Evolutionary conservation across 2,797 vertebrate genomes (phyloP).

Genomic region (Siniperca scherzeri): DNA sequence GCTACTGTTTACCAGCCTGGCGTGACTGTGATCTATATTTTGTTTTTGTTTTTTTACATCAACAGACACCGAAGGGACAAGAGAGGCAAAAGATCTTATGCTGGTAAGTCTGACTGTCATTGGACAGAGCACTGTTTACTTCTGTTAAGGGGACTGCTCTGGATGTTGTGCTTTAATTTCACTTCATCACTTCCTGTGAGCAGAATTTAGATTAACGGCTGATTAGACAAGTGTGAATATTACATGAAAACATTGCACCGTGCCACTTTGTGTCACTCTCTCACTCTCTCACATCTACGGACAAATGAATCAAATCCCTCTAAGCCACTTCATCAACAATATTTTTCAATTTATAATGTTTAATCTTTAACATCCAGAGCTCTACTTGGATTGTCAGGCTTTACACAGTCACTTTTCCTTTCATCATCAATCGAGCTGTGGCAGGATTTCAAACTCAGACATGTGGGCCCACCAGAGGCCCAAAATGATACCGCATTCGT

Average conservation of each 20-base stretch:
- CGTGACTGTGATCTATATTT: not conserved
- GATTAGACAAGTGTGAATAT: not conserved
- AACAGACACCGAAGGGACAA: not conserved
- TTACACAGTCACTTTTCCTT: conserved; percentile 6
- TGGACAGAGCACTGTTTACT: not conserved
- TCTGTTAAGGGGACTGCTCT: not conserved
- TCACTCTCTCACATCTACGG: not conserved
- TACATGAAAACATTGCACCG: not conserved
- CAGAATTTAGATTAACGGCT: conserved; percentile 5
- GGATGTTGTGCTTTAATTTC: not conserved
- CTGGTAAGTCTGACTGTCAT: not conserved
- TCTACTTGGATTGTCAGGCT: conserved; percentile 16
- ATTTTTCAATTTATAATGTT: not conserved
- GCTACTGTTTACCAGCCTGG: conserved; percentile 16
- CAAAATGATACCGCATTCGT: conserved; percentile 26
- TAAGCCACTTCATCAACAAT: conserved; percentile 1
- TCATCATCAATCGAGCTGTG: conserved; percentile 40
- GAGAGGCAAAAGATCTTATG: not conserved
- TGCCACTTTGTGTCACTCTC: not conserved
- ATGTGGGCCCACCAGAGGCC: conserved; percentile 21
- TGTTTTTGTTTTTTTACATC: not conserved
- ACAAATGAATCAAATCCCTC: not conserved
- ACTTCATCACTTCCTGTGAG: conserved; percentile 7
- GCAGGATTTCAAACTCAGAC: conserved; percentile 33
- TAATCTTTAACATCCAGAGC: conserved; percentile 38